Conservation (phyloP, 2,888 invertebrate species). For the Andrena fulva region DNA sequence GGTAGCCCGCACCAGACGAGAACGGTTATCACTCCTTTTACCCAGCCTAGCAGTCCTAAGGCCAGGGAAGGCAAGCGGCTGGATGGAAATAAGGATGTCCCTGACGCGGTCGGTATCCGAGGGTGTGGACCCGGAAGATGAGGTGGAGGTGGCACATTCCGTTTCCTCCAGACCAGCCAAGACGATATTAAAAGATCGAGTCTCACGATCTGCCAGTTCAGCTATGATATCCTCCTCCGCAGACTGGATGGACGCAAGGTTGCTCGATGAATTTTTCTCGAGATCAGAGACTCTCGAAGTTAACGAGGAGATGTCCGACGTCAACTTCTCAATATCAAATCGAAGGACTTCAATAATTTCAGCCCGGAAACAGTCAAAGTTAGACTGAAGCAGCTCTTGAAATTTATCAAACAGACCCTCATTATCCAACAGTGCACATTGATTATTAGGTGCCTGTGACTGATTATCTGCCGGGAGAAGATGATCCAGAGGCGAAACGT, state of each 20-base stretch:
- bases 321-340: not conserved
- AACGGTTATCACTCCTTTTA: not conserved
- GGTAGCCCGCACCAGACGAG: not conserved
- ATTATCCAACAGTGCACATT: no score
- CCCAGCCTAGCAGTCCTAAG: not conserved
- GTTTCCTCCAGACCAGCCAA: not conserved
- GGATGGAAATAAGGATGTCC: not conserved
- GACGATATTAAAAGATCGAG: not conserved
- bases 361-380: not conserved
- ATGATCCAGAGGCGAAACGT: not conserved
- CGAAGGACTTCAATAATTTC: not conserved
- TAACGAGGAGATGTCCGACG: not conserved
- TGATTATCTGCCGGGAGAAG: not conserved
- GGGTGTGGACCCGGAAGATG: not conserved
- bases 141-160: not conserved
- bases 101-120: not conserved
- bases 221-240: not conserved
- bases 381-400: not conserved
- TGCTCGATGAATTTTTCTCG: not conserved
- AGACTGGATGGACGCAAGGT: not conserved
- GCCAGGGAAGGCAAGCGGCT: not conserved
- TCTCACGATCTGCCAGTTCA: not conserved
- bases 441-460: not conserved
- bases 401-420: no score
- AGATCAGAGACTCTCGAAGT: not conserved